A percentile compares a stretch with the other conserved stretches of the same genome.
Conservation (phyloP, 2,797 vertebrate genomes). For the Pangasius sanitwongsei region DNA sequence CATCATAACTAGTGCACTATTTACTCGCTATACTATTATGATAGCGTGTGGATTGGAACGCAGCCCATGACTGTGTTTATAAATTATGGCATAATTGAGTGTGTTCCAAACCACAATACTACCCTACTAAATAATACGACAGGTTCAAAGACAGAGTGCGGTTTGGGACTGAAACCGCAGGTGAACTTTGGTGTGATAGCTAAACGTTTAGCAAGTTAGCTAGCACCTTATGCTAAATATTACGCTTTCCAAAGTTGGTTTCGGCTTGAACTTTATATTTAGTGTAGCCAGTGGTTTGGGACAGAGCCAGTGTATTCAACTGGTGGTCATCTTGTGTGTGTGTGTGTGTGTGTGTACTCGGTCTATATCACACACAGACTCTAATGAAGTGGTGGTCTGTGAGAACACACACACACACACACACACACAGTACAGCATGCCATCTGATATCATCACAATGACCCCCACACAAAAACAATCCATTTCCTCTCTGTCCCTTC, state of each 20-base stretch:
- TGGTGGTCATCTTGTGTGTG: neutral
- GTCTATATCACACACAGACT: neutral
- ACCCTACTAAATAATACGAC: neutral
- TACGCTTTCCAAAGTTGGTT: neutral
- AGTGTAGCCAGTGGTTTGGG: neutral
- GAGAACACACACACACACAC: neutral
- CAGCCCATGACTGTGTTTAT: neutral
- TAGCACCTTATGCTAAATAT: neutral
- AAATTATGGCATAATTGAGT: neutral
- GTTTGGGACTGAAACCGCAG: neutral
- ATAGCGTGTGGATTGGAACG: neutral
- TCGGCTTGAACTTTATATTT: neutral
- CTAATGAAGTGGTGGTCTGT: neutral
- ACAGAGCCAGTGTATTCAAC: neutral
- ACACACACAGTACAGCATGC: neutral
- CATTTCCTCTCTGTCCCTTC: neutral
- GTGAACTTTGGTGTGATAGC: neutral
- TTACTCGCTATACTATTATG: neutral
- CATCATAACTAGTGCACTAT: neutral
- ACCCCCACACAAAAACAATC: conserved; percentile 1
- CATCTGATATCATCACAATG: neutral
- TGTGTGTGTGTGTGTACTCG: neutral
- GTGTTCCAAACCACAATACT: neutral
- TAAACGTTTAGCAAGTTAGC: neutral
- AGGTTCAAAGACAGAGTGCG: neutral